Conservation (phyloP, 2,113 vertebrate genomes). For the Reinhardtius hippoglossoides region DNA sequence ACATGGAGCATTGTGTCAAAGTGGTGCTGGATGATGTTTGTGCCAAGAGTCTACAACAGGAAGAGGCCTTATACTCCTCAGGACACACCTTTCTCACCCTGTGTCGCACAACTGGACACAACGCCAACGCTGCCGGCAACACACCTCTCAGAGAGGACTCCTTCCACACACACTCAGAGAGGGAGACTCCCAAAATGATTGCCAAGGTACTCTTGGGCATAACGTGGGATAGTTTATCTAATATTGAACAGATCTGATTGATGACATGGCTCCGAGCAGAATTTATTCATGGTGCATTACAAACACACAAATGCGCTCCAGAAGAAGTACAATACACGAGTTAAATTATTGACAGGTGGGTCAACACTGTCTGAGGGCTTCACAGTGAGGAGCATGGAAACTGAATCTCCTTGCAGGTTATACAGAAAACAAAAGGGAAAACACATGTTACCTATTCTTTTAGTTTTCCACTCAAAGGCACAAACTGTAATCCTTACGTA, state of each 20-base stretch:
- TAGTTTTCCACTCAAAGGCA: neutral
- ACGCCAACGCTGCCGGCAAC: constrained; percentile 71
- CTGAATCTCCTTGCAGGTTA: neutral
- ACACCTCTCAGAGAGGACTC: constrained; percentile 75
- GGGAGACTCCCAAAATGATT: constrained; percentile 88
- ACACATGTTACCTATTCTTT: neutral
- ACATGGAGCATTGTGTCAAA: constrained; percentile 88
- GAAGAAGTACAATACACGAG: neutral
- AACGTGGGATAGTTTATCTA: neutral
- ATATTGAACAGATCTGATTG: neutral
- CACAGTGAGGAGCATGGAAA: neutral
- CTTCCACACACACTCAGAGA: constrained; percentile 74
- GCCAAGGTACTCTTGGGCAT: constrained; percentile 85
- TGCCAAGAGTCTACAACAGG: constrained; percentile 86
- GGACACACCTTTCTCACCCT: constrained; percentile 72
- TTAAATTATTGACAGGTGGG: neutral
- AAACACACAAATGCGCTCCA: neutral
- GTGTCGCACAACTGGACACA: constrained; percentile 52
- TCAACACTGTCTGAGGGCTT: neutral
- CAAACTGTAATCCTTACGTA: neutral
- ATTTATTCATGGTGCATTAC: neutral
- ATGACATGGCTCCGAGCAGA: neutral
- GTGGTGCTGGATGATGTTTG: constrained; percentile 88
- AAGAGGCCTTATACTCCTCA: constrained; percentile 82
- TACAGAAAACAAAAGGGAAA: neutral